Evolutionary conservation across 1,140 invertebrate species (phyloP).

Genomic region (Rhagoletis pomonella): DNA sequence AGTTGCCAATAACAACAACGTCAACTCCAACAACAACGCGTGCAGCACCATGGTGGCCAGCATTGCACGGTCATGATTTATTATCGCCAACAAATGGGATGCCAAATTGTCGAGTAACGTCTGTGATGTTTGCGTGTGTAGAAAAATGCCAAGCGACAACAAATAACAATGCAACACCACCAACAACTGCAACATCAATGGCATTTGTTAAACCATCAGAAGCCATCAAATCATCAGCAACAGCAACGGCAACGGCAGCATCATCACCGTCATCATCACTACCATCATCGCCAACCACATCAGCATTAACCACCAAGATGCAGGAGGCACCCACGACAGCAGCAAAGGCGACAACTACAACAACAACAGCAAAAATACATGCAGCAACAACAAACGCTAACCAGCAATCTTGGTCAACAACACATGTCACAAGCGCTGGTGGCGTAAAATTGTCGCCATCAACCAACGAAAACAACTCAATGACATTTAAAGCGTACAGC

Average conservation of each 20-base stretch:
- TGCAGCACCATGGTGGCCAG: background rate
- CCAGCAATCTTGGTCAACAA: slow-evolving; percentile 53
- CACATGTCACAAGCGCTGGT: background rate
- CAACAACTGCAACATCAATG: background rate
- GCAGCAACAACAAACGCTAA: slow-evolving; percentile 60
- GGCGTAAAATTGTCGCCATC: background rate
- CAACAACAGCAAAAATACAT: background rate
- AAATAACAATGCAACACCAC: slow-evolving; percentile 6
- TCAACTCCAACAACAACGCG: slow-evolving; percentile 30
- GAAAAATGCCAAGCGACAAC: background rate
- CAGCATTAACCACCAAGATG: slow-evolving; percentile 5
- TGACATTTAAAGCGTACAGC: background rate
- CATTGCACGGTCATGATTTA: slow-evolving; percentile 46
- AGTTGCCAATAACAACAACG: slow-evolving; percentile 17
- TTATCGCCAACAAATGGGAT: slow-evolving; percentile 52
- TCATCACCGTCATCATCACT: slow-evolving; percentile 60
- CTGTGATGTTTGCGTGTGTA: background rate
- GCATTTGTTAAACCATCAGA: background rate
- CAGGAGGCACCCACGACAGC: background rate
- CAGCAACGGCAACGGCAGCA: slow-evolving; percentile 54
- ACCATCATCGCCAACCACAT: slow-evolving; percentile 61
- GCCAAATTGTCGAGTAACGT: slow-evolving; percentile 30
- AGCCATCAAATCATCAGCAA: slow-evolving; percentile 29
- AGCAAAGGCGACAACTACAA: background rate
- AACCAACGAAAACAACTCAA: background rate